Conservation (phyloP, 2,113 vertebrate species). For the Forbesichthys agassizii region DNA sequence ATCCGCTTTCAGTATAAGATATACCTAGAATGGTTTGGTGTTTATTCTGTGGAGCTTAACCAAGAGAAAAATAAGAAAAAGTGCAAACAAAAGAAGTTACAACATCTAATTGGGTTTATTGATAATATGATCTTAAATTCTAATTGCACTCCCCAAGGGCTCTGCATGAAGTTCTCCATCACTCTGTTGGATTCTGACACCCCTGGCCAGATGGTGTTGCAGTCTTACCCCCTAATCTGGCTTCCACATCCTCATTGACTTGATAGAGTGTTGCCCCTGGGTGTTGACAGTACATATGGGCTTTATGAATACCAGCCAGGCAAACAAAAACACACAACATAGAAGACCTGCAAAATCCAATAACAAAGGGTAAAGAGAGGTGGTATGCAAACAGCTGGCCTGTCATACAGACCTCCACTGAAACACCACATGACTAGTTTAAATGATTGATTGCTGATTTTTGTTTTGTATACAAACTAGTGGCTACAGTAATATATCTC, state of each 20-base stretch:
- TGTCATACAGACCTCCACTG: conserved; percentile 35
- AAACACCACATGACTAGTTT: conserved; percentile 31
- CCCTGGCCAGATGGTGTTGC: conserved; percentile 61
- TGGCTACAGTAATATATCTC: background rate
- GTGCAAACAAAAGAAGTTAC: conserved; percentile 46
- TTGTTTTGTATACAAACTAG: conserved; percentile 1
- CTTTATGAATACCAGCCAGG: conserved; percentile 59
- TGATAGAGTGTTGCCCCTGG: conserved; percentile 50
- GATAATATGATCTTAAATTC: conserved; percentile 56
- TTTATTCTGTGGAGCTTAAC: too few species aligned
- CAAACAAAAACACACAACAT: conserved; percentile 46
- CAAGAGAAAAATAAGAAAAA: too few species aligned
- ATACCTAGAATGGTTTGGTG: too few species aligned
- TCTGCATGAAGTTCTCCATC: conserved; percentile 58
- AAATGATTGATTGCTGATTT: conserved; percentile 27
- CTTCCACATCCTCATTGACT: conserved; percentile 49
- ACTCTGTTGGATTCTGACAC: conserved; percentile 65
- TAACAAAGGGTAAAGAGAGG: conserved; percentile 41
- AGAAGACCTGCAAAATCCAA: conserved; percentile 25
- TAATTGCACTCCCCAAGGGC: conserved; percentile 50
- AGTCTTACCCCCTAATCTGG: conserved; percentile 46
- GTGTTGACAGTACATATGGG: conserved; percentile 59
- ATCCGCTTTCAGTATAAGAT: too few species aligned
- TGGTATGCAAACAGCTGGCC: conserved; percentile 53
- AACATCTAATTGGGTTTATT: conserved; percentile 61